Evolutionary conservation across 2,113 vertebrate species (phyloP).

Genomic region (Campylomormyrus tamandua): DNA sequence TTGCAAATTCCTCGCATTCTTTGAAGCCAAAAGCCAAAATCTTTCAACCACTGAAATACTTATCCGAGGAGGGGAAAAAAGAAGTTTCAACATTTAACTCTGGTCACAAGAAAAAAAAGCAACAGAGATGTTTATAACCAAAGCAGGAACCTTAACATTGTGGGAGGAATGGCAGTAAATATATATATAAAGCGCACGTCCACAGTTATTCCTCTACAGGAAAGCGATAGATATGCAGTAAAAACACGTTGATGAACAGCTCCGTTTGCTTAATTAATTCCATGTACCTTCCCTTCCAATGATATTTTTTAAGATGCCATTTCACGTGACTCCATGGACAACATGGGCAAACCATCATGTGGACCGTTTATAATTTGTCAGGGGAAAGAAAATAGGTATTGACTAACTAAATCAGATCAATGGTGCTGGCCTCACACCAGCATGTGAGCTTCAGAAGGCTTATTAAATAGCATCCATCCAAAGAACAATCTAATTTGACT

Average conservation of each 20-base stretch:
- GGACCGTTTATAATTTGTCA: neutral
- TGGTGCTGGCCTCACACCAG: neutral
- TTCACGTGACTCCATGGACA: neutral
- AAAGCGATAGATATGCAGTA: no score
- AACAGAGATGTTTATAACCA: neutral
- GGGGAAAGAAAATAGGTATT: neutral
- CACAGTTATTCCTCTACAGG: neutral
- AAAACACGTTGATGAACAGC: neutral
- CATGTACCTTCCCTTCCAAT: neutral
- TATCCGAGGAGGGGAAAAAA: neutral
- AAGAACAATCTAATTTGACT: neutral
- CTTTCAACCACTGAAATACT: neutral
- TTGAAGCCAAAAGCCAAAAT: neutral
- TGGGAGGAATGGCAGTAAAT: neutral
- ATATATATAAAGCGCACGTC: neutral
- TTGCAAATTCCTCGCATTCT: slow-evolving; percentile 1
- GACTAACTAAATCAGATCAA: neutral
- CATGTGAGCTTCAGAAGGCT: neutral
- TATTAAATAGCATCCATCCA: neutral
- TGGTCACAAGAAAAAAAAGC: neutral
- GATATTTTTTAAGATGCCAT: neutral
- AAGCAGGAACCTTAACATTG: neutral
- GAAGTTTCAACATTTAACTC: neutral
- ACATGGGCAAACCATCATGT: neutral
- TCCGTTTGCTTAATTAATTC: slow-evolving; percentile 7